Evolutionary conservation across 2,888 invertebrate species (phyloP).

Genomic region (Ypsolopha scabrella): DNA sequence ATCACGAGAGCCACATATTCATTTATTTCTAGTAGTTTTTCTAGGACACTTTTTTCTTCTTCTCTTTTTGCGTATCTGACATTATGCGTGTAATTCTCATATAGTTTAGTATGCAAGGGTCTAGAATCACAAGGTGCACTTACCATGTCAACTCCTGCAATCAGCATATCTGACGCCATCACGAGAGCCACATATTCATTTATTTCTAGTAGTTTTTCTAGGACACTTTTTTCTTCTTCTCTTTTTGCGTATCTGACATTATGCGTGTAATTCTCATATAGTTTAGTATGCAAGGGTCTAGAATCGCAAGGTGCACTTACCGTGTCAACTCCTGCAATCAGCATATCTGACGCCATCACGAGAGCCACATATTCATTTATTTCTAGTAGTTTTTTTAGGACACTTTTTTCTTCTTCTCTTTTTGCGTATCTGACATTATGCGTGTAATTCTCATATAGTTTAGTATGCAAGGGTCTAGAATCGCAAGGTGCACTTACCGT

Average conservation of each 20-base stretch:
- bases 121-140: too few species aligned
- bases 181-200: conserved; percentile 70
- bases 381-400: conserved; percentile 72
- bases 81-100: too few species aligned
- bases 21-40: conserved; percentile 71
- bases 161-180: conserved; percentile 76
- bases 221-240: conserved; percentile 58
- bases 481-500: conserved; percentile 70
- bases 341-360: conserved; percentile 75
- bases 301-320: too few species aligned
- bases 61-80: too few species aligned
- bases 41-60: conserved; percentile 67
- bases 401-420: conserved; percentile 50
- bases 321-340: conserved; percentile 77
- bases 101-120: too few species aligned
- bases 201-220: conserved; percentile 71
- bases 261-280: too few species aligned
- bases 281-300: too few species aligned
- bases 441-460: too few species aligned
- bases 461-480: too few species aligned
- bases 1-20: conserved; percentile 71
- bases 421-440: too few species aligned
- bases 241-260: too few species aligned
- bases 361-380: conserved; percentile 70
- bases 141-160: conserved; percentile 78